These are phyloP conservation scores for Ceyx margarethae DNA, from an alignment of 2,113 vertebrate species.

Conservation along the genomic window DNA sequence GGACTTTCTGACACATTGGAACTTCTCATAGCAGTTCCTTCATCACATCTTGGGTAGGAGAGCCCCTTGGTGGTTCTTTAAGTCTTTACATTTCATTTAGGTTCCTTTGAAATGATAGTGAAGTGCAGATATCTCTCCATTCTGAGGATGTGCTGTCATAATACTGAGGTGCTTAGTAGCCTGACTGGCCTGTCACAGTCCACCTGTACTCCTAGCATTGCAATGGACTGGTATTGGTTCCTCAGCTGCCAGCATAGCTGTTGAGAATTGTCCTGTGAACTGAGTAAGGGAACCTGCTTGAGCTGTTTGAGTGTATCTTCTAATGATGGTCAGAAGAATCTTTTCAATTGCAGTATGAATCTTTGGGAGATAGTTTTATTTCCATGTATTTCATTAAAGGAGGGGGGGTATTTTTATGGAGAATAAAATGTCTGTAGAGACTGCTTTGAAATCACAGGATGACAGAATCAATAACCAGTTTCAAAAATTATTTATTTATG, in stretches of 20 bases:
- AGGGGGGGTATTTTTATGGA: background rate
- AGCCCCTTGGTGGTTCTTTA: background rate
- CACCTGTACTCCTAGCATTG: accelerated
- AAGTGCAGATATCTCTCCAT: background rate
- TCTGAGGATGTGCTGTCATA: background rate
- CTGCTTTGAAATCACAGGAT: background rate
- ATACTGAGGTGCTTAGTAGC: background rate
- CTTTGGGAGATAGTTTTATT: background rate
- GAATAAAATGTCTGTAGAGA: background rate
- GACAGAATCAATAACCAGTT: background rate
- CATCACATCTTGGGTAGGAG: background rate
- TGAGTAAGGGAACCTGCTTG: background rate
- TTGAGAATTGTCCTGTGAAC: background rate
- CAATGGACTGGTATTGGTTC: accelerated
- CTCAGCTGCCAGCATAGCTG: background rate
- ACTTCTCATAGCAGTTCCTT: background rate
- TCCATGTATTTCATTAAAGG: background rate
- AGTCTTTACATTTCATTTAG: background rate
- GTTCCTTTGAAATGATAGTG: background rate
- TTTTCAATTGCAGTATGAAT: background rate
- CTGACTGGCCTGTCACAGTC: accelerated
- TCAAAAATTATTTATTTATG: background rate
- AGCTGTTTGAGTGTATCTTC: background rate
- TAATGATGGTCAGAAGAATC: background rate
- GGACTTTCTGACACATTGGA: background rate